These are phyloP conservation scores for Pipra filicauda DNA, from an alignment of 2,113 vertebrate species.

Conservation along the genomic window DNA sequence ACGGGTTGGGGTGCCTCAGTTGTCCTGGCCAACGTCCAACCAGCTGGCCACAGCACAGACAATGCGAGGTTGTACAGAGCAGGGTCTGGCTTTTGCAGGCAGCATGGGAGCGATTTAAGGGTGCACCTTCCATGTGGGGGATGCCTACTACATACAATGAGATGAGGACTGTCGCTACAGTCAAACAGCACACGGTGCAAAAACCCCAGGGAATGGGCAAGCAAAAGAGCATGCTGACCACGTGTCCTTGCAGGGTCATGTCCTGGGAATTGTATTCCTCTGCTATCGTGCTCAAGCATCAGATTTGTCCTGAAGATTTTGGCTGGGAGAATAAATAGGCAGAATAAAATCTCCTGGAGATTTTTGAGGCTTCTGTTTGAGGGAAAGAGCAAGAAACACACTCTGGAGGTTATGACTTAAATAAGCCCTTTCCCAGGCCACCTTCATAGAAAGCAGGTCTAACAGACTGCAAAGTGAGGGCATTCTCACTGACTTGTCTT, in stretches of 20 bases:
- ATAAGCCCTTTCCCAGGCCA: not conserved
- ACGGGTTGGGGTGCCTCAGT: not conserved
- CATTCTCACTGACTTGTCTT: not conserved
- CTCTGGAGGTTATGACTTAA: not conserved
- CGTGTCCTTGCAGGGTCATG: not conserved
- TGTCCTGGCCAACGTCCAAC: not conserved
- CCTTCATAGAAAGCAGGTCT: not conserved
- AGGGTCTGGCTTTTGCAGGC: not conserved
- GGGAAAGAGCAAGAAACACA: not conserved
- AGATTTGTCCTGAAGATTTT: not conserved
- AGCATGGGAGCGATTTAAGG: not conserved
- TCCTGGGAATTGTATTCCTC: constrained; percentile 57
- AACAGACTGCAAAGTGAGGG: not conserved
- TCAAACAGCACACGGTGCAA: constrained; percentile 19
- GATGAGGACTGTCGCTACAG: not conserved
- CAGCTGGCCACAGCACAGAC: not conserved
- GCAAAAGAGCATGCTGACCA: constrained; percentile 59
- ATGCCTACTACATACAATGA: not conserved
- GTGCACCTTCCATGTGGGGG: not conserved
- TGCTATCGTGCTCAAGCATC: not conserved
- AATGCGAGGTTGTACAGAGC: not conserved
- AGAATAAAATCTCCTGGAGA: not conserved
- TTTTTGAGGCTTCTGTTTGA: constrained; percentile 1
- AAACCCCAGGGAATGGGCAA: constrained; percentile 8
- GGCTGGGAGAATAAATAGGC: not conserved